phyloP scores from a whole-genome alignment of 2,113 vertebrate species.

The Pomatostomus ruficeps region DNA sequence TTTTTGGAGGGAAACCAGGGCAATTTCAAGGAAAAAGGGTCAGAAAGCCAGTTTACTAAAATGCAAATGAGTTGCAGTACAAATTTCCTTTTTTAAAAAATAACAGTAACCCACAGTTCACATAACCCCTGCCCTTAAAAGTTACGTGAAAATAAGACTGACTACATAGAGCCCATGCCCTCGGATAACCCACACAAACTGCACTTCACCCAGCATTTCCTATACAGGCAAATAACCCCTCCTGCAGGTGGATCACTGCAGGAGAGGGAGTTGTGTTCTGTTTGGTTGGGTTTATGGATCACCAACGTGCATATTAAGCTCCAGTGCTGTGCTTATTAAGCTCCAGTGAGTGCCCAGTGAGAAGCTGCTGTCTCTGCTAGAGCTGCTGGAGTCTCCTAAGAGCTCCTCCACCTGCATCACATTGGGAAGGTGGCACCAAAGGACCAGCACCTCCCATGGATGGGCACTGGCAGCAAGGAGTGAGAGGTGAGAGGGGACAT shows the following conservation, averaged over 20 bases:
- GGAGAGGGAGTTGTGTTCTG: not conserved
- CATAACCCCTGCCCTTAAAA: not conserved
- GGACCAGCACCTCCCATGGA: fast-evolving
- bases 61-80: not conserved
- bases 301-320: not conserved
- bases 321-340: not conserved
- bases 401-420: not conserved
- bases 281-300: not conserved
- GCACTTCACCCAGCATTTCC: not conserved
- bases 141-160: not conserved
- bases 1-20: not conserved
- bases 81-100: not conserved
- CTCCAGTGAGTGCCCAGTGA: not conserved
- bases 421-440: not conserved
- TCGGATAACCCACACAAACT: not conserved
- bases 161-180: not conserved
- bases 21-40: not conserved
- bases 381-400: not conserved
- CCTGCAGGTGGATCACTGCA: not conserved
- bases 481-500: fast-evolving
- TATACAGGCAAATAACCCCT: not conserved
- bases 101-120: not conserved
- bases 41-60: not conserved
- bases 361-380: not conserved
- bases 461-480: not conserved